Percentiles rank a stretch among this genome's conserved stretches.
Conservation (phyloP, 1,140 invertebrate species). For the Pseudobourletiella spinata region DNA sequence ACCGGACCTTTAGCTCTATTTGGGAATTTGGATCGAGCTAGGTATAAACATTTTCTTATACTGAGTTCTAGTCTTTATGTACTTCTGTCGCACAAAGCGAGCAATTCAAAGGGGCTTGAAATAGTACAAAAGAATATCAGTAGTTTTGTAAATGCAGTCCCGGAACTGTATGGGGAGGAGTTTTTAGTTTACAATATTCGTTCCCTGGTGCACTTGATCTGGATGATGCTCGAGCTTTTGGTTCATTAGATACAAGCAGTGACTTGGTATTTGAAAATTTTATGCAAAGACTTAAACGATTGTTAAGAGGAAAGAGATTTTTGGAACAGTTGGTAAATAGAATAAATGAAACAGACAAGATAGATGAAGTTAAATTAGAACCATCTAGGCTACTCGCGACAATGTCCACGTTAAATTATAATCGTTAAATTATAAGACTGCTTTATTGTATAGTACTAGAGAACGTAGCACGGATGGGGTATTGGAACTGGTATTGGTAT, state of each 20-base stretch:
- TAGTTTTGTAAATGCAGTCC: conserved; percentile 38
- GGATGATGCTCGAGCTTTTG: conserved; percentile 39
- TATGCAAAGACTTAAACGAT: conserved; percentile 36
- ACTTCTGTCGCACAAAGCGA: conserved; percentile 10
- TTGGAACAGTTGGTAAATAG: conserved; percentile 38
- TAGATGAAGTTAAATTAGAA: not conserved
- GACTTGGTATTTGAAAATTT: conserved; percentile 41
- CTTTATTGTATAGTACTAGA: too few relatives aligned
- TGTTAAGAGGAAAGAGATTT: conserved; percentile 34
- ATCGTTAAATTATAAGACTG: not conserved
- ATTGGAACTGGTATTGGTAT: too few relatives aligned
- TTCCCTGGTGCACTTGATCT: conserved; percentile 39
- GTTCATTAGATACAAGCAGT: conserved; percentile 37
- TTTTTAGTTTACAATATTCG: conserved; percentile 42
- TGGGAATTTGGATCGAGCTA: not conserved
- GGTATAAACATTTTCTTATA: conserved; percentile 20
- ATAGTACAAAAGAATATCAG: conserved; percentile 37
- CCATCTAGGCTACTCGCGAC: not conserved
- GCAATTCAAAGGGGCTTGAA: conserved; percentile 4
- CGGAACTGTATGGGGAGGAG: conserved; percentile 36
- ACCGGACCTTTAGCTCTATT: conserved; percentile 24
- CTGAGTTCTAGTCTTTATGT: conserved; percentile 32
- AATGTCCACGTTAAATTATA: not conserved
- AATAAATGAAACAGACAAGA: conserved; percentile 37
- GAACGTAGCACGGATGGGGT: too few relatives aligned